phyloP scores from a whole-genome alignment of 2,113 vertebrate genomes.

The Thalassoma bifasciatum region DNA sequence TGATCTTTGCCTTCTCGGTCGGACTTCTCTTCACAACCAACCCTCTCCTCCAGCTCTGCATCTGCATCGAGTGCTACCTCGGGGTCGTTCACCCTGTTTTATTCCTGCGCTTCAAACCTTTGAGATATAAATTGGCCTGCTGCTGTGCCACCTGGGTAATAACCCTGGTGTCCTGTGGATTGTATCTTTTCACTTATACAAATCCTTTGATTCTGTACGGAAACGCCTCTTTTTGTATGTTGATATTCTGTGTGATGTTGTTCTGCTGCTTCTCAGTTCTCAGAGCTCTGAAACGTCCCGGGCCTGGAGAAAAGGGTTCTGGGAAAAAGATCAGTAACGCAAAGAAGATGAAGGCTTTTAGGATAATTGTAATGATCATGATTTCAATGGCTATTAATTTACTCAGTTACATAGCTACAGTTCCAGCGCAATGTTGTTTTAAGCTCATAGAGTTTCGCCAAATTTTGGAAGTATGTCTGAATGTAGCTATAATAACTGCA shows the following conservation, averaged over 20 bases:
- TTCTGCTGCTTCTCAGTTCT: conserved; percentile 48
- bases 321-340: conserved; percentile 5
- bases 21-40: conserved; percentile 1
- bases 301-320: conserved; percentile 26
- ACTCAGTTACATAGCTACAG: background rate
- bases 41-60: conserved; percentile 36
- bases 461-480: too few relatives aligned
- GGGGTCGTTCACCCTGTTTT: conserved; percentile 48
- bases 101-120: conserved; percentile 34
- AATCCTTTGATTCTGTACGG: background rate
- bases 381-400: conserved; percentile 10
- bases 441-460: too few relatives aligned
- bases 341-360: conserved; percentile 32
- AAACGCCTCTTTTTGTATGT: background rate
- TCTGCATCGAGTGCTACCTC: conserved; percentile 50
- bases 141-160: conserved; percentile 5
- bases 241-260: conserved; percentile 12
- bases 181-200: background rate
- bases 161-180: background rate
- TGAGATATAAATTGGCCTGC: conserved; percentile 43
- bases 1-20: background rate
- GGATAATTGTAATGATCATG: conserved; percentile 1
- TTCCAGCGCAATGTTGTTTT: conserved; percentile 18
- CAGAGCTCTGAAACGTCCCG: conserved; percentile 10
- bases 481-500: background rate